Evolutionary conservation across 2,888 invertebrate genomes (phyloP), one percentile per base, ranked within the genome.

Genomic region (Reticulitermes lucifugus): DNA sequence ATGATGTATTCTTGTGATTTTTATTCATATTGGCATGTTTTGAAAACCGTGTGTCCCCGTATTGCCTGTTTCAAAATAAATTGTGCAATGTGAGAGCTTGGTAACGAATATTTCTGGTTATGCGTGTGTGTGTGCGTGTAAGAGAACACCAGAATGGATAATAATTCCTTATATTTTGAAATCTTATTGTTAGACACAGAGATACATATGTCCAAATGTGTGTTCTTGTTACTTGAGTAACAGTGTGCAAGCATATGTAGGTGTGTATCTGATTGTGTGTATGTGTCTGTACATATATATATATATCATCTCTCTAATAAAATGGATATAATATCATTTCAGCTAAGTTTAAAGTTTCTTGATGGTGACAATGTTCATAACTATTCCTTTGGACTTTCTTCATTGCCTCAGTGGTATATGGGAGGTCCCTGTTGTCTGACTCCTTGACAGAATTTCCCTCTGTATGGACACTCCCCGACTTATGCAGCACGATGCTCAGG

Each of bases 51-150:
- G 25, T 65, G 46, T 65, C 77, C 60, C 73, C 43, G 43, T 60
- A 43, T 65, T 73, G 55, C 55, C 79, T 79, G 25, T 51, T 51
- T 79, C 79, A 51, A 79, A 79, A 79, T 51, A 79, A n/a, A 81
- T n/a, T 60, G 84, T 84, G 84, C 84, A 84, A 84, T 84, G 84
- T 79, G 84, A 84, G 84, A 65, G 59, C 81, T 71, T 83, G 73
- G 46, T 60, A 83, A 83, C 55, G 51, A n/a, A 51, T 46, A n/a
- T 51, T 79, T 79, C 43, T 59, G 75, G 35, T n/a, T 71, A 41
- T 60, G 75, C 25, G 43, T 83, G 84, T 84, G 22, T 65, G 46
- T 43, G 41, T 77, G 83, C 51, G 14, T 77, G 46, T 70, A 22
- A 59, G 46, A 71, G 43, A 71, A 83, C 29, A 65, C 83, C 51